Conservation (phyloP, 2,888 invertebrate species). For the Argynnis bischoffii region DNA sequence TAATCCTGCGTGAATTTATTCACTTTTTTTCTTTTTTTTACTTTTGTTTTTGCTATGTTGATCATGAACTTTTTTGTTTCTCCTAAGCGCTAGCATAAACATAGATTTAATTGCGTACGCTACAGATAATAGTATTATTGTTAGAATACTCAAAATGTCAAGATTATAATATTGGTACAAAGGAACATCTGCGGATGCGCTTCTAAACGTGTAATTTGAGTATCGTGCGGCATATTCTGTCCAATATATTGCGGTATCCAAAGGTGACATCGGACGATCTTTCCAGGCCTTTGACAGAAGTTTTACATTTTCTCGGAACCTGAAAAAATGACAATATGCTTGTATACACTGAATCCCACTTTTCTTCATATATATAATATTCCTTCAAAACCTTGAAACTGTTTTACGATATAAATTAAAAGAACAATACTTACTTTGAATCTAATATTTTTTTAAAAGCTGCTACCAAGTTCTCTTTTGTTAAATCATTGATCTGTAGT, state of each 20-base stretch:
- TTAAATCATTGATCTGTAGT: constrained; percentile 71
- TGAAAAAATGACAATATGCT: constrained; percentile 47
- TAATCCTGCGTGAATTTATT: constrained; percentile 27
- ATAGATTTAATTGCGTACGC: constrained; percentile 39
- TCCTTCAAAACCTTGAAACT: too few species aligned
- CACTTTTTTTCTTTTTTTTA: constrained; percentile 41
- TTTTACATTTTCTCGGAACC: constrained; percentile 69
- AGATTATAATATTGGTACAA: constrained; percentile 77
- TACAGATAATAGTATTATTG: constrained; percentile 20
- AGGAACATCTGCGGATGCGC: constrained; percentile 80
- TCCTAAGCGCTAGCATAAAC: constrained; percentile 38
- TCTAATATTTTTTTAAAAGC: constrained; percentile 79
- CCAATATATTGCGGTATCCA: constrained; percentile 85
- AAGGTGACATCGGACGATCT: constrained; percentile 81
- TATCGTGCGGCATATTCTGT: constrained; percentile 83
- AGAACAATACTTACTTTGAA: constrained; percentile 68
- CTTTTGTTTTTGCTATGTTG: constrained; percentile 28
- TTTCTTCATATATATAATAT: too few species aligned
- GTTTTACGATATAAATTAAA: too few species aligned
- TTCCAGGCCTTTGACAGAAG: constrained; percentile 79
- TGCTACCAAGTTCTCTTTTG: constrained; percentile 74
- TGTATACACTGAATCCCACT: not conserved
- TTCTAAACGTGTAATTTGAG: constrained; percentile 70
- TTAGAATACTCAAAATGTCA: constrained; percentile 49
- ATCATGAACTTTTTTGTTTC: constrained; percentile 18